These are phyloP conservation scores for Idris sp. DNA, from an alignment of 1,140 invertebrate genomes.

Conservation along the genomic window DNA sequence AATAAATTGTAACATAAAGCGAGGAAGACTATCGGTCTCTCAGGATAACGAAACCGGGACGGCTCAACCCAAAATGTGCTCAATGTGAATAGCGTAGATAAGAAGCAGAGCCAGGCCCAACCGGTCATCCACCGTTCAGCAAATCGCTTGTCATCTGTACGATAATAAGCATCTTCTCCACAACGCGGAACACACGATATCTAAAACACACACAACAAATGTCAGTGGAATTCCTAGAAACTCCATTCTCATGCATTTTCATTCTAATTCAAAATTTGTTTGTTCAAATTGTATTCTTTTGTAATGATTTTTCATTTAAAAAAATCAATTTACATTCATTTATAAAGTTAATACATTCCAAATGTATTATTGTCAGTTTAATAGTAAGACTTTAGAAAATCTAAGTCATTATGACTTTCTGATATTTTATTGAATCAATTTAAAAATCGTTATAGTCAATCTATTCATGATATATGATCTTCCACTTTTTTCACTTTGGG, in stretches of 20 bases:
- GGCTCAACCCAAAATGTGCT: constrained; percentile 93
- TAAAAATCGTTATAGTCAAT: constrained; percentile 3
- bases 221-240: constrained; percentile 3
- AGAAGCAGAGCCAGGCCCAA: constrained; percentile 90
- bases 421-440: neutral
- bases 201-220: constrained; percentile 59
- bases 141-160: constrained; percentile 84
- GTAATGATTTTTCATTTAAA: no score
- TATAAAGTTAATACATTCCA: neutral
- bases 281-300: no score
- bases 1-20: constrained; percentile 90
- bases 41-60: constrained; percentile 89
- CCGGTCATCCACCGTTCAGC: constrained; percentile 89
- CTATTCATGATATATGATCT: constrained; percentile 25
- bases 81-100: constrained; percentile 90
- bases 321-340: constrained; percentile 1
- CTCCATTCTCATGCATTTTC: constrained; percentile 6
- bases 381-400: no score
- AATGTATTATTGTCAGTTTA: neutral
- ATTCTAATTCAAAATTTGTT: no score
- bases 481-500: constrained; percentile 12
- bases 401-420: no score
- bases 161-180: constrained; percentile 85
- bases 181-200: constrained; percentile 82
- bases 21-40: constrained; percentile 90